Evolutionary conservation across 2,888 invertebrate species (phyloP).

Genomic region (Drosophila infuscata): DNA sequence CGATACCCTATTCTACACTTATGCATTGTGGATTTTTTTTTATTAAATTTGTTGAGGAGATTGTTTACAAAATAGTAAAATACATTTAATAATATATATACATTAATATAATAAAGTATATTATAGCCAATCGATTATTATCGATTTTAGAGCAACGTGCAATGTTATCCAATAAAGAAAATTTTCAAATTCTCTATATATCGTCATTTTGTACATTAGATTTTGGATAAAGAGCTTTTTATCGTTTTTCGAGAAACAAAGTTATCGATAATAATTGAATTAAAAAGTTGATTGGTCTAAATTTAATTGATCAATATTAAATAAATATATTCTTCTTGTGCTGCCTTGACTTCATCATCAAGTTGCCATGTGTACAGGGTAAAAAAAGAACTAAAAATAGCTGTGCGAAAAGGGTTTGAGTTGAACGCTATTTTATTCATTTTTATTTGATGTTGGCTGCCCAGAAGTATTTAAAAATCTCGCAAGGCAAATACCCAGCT

Average conservation of each 20-base stretch:
- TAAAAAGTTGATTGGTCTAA: not conserved
- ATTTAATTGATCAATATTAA: not conserved
- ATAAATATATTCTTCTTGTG: not conserved
- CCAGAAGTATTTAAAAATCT: slow-evolving; percentile 79
- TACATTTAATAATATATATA: not conserved
- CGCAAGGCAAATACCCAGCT: slow-evolving; percentile 71
- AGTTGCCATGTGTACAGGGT: not conserved
- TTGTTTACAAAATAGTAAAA: not conserved
- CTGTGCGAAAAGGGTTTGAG: slow-evolving; percentile 45
- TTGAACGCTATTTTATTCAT: slow-evolving; percentile 17
- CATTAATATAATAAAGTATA: not conserved
- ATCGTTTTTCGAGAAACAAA: not conserved
- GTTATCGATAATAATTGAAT: not conserved
- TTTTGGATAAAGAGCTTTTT: not conserved
- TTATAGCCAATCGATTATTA: not conserved
- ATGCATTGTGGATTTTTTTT: not conserved
- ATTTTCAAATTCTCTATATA: not conserved
- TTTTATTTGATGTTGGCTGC: slow-evolving; percentile 32
- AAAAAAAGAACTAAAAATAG: slow-evolving; percentile 62
- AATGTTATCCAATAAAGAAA: not conserved
- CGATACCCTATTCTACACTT: slow-evolving; percentile 4
- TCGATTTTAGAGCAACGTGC: not conserved
- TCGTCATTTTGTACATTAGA: not conserved
- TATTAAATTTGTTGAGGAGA: not conserved
- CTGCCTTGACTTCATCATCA: not conserved